Conservation (phyloP, 64 coral and sea anemone species). For the Actinia equina region DNA sequence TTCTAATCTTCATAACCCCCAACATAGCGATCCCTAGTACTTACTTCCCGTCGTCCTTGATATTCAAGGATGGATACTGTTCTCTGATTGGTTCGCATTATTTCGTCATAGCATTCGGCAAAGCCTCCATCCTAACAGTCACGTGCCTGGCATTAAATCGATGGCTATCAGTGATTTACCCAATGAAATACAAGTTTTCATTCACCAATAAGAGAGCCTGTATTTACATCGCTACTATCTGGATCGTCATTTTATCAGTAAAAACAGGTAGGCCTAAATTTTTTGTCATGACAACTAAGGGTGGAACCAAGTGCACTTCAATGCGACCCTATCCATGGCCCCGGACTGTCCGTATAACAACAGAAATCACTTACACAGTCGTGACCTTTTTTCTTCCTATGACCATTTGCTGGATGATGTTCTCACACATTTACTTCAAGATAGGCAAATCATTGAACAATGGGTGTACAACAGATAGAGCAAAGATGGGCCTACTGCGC, state of each 20-base stretch:
- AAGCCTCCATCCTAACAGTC: constrained; percentile 47
- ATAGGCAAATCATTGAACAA: background rate
- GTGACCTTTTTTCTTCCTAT: constrained; percentile 68
- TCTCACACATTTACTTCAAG: constrained; percentile 17
- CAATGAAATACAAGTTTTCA: constrained; percentile 14
- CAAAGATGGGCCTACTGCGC: constrained; percentile 3
- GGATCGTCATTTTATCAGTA: constrained; percentile 2
- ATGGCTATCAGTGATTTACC: constrained; percentile 33
- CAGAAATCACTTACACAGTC: constrained; percentile 17
- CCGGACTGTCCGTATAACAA: background rate
- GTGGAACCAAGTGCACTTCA: background rate
- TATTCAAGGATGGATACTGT: background rate
- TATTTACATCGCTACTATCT: constrained; percentile 42
- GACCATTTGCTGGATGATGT: constrained; percentile 48
- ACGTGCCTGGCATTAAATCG: constrained; percentile 47
- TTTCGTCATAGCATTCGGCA: constrained; percentile 43
- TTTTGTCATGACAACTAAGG: background rate
- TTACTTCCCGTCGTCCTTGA: background rate
- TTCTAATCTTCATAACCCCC: background rate
- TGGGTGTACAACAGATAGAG: background rate
- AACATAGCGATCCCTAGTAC: background rate
- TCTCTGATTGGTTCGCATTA: constrained; percentile 39
- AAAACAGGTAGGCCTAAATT: constrained; percentile 10
- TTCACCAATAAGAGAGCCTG: constrained; percentile 41
- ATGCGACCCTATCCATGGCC: background rate